phyloP scores from a whole-genome alignment of 2,113 vertebrate genomes.

The Cyphomyrus discorhynchus region DNA sequence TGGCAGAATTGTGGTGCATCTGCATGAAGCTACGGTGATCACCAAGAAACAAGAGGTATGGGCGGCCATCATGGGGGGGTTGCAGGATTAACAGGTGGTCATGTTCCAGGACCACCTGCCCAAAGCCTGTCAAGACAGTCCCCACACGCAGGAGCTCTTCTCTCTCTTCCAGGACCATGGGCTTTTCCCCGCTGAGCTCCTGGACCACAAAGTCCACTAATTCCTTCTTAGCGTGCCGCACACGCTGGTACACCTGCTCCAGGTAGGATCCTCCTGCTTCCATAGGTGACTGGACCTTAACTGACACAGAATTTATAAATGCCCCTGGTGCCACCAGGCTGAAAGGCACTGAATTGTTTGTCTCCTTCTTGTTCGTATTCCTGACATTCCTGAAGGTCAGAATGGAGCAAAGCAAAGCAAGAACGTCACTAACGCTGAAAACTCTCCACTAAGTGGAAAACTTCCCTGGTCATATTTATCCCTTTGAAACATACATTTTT shows the following conservation, averaged over 20 bases:
- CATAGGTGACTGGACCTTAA: slow-evolving; percentile 54
- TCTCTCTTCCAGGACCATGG: slow-evolving; percentile 38
- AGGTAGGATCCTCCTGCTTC: slow-evolving; percentile 49
- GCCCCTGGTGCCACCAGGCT: slow-evolving; percentile 46
- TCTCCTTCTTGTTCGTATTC: slow-evolving; percentile 45
- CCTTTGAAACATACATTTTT: not conserved
- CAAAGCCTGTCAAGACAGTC: slow-evolving; percentile 54
- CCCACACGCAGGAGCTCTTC: slow-evolving; percentile 62
- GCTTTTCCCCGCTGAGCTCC: slow-evolving; percentile 51
- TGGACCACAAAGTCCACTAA: slow-evolving; percentile 37
- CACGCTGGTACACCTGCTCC: slow-evolving; percentile 47
- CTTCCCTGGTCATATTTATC: not conserved
- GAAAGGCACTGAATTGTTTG: slow-evolving; percentile 56
- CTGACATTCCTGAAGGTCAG: slow-evolving; percentile 44
- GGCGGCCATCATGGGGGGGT: slow-evolving; percentile 51
- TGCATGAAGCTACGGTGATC: slow-evolving; percentile 55
- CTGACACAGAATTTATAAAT: slow-evolving; percentile 34
- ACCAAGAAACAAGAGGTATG: slow-evolving; percentile 46
- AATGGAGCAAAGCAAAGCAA: not conserved
- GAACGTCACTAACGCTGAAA: not conserved
- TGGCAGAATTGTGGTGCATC: slow-evolving; percentile 48
- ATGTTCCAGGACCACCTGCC: slow-evolving; percentile 61
- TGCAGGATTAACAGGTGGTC: slow-evolving; percentile 50
- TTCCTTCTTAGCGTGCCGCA: slow-evolving; percentile 38
- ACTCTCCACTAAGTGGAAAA: not conserved